Conservation (phyloP, 92 coral and sea anemone genomes). For the Porites cylindrica region DNA sequence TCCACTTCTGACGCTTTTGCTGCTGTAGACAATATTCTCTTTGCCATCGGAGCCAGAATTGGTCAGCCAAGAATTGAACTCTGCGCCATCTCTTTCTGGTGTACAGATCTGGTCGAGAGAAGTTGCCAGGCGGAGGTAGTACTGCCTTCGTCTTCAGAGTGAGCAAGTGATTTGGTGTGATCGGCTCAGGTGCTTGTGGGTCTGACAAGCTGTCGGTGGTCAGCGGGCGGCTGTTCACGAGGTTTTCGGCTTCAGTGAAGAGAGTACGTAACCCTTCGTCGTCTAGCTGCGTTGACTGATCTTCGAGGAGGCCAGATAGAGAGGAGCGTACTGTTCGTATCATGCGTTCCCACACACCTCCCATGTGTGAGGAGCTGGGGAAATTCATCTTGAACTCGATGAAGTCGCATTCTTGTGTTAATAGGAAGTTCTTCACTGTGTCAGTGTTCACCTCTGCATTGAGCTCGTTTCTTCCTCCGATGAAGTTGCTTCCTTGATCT, state of each 20-base stretch:
- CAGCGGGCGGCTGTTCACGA: conserved; percentile 59
- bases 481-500: no score
- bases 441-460: no score
- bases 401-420: no score
- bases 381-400: conserved; percentile 42
- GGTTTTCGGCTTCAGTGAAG: conserved; percentile 37
- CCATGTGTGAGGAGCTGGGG: conserved; percentile 63
- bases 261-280: conserved; percentile 1
- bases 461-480: no score
- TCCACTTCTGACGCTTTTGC: conserved; percentile 60
- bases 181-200: conserved; percentile 22
- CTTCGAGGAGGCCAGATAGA: conserved; percentile 28
- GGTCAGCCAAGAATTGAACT: conserved; percentile 38
- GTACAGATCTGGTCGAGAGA: conserved; percentile 59
- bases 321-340: conserved; percentile 45
- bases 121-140: no score
- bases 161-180: conserved; percentile 31
- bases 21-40: conserved; percentile 44
- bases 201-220: conserved; percentile 45
- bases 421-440: no score
- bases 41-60: conserved; percentile 70
- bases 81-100: conserved; percentile 41
- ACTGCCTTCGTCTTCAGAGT: conserved; percentile 7
- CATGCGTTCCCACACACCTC: conserved; percentile 65
- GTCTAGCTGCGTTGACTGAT: conserved; percentile 44